These are phyloP conservation scores for Synanthedon formicaeformis DNA, from an alignment of 2,888 invertebrate genomes.

Conservation along the genomic window DNA sequence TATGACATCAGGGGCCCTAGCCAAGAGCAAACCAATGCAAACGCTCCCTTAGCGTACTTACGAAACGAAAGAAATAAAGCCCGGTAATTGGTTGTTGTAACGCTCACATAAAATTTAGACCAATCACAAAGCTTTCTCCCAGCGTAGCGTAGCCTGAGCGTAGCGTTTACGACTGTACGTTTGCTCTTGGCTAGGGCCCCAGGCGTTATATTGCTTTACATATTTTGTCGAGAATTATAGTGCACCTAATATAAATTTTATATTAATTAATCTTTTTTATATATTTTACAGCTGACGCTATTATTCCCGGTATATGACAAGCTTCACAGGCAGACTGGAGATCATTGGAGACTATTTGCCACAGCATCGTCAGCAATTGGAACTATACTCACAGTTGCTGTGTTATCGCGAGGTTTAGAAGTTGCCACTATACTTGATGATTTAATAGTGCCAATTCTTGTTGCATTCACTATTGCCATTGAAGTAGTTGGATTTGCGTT, in stretches of 20 bases:
- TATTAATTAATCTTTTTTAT: neutral
- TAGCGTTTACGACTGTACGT: no score
- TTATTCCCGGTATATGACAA: slow-evolving; percentile 58
- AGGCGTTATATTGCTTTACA: no score
- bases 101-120: no score
- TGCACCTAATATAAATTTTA: neutral
- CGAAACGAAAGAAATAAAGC: no score
- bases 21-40: no score
- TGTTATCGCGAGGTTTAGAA: slow-evolving; percentile 42
- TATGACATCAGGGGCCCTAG: no score
- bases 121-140: no score
- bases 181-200: no score
- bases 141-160: no score
- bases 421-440: slow-evolving; percentile 46
- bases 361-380: slow-evolving; percentile 49
- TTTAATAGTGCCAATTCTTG: slow-evolving; percentile 42
- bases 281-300: slow-evolving; percentile 42
- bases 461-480: slow-evolving; percentile 42
- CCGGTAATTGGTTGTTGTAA: no score
- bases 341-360: slow-evolving; percentile 57
- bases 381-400: slow-evolving; percentile 46
- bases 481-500: slow-evolving; percentile 57
- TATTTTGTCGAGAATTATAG: neutral
- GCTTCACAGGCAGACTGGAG: slow-evolving; percentile 44
- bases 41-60: no score